Base-by-base conservation (phyloP, 2,113 vertebrate genomes). In the Zapornia atra region DNA sequence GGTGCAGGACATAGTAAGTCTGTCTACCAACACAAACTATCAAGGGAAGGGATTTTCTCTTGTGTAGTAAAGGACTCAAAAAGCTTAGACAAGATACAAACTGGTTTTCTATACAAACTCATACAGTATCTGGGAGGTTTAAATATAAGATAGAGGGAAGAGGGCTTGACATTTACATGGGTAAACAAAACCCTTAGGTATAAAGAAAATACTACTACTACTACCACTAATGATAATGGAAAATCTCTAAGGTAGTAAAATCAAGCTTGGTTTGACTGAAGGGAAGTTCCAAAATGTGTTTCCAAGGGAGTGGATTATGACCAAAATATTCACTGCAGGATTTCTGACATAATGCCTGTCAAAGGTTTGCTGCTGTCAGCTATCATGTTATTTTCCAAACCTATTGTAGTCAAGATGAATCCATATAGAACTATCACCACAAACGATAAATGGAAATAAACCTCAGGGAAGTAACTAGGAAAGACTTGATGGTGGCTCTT, bases 121-220 rank as follows among this genome's bases (percentile, higher is more conserved):
- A 36, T 48, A 11, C 7, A 36, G 20, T 65, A 34, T 29, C 5
- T 0, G 2, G n/a, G 4, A 5, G 2, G 34, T 77, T 48, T 10
- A 46, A 75, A 59, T 48, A 51, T 40, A 29, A 33, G 11, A 51
- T 26, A 34, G 28, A 33, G 14, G 25, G 25, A n/a, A 59, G 9
- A 42, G 4, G 48, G 8, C 24, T 75, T 68, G 26, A 44, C 33
- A 19, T 48, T 73, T 50, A 63, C 60, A 56, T 50, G 10, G 29
- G 72, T 46, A n/a, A 21, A n/a, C 15, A 89, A 79, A 84, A 61
- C 3, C 2, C 15, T 38, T 28, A 80, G 6, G 11, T 72, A 40
- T 59, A 53, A 38, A 57, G 33, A 44, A 51, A 57, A 31, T 48
- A 48, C 48, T 48, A 10, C 19, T 46, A 46, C 44, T 46, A 46